Evolutionary conservation across 2,113 vertebrate genomes (phyloP), one percentile per base, ranked within the genome.

Genomic region (Solenodon paradoxus): DNA sequence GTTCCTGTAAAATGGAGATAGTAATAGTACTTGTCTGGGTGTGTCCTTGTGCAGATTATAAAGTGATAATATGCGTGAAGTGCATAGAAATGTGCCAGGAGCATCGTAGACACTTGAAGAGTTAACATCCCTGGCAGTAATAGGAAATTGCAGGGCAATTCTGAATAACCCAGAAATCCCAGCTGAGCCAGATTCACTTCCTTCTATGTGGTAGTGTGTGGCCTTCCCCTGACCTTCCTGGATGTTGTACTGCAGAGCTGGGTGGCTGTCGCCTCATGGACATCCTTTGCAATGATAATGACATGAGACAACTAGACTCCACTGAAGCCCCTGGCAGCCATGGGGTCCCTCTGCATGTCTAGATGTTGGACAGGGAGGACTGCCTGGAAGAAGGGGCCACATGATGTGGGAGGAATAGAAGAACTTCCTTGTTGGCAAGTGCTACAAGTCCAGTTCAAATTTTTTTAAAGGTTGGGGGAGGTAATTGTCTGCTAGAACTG

Each of bases 41-140:
- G 30, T 42, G 22, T n/a, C 32, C 7, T 3, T 17, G 35, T 30
- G 24, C 42, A 35, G 88, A 59, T n/a, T n/a, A 55, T 38, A 11
- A 28, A 22, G 20, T 9, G 12, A 19, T 64, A 3, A 13, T 7
- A 22, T 2, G 6, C 3, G 42, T 71, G 32, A 38, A 1, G 2
- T 6, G 20, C 26, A 11, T 1, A 30, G 51, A 12, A 19, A 24
- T 8, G 16, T 6, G 17, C 53, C 78, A 3, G 19, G 69, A 26
- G 32, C 9, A 4, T 0, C 1, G 22, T 1, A 22, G 66, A 51
- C 45, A 1, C 26, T 11, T 0, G 4, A 10, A 32, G 38, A 72
- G n/a, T n/a, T n/a, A n/a, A n/a, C n/a, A n/a, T n/a, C n/a, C n/a
- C n/a, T n/a, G 19, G 47, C 77, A 17, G 32, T 9, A 4, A 40